A percentile compares a stretch with the other conserved stretches of the same genome.
Evolutionary conservation across 1,140 invertebrate species (phyloP).

Genomic region (Catajapyx aquilonaris): DNA sequence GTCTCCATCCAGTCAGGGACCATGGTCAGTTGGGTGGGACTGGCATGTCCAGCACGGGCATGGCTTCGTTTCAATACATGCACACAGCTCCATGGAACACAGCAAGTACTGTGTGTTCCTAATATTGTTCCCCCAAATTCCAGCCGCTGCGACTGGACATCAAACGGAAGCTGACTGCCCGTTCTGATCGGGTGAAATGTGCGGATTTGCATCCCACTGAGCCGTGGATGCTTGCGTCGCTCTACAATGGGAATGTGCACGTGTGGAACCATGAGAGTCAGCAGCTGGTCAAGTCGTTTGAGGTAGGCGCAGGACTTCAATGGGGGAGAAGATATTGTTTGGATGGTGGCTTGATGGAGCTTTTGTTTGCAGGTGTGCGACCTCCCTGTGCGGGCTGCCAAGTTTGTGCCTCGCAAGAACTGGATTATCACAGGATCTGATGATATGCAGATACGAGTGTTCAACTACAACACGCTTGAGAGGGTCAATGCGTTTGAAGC

Average conservation of each 20-base stretch:
- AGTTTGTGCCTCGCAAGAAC: slow-evolving; percentile 93
- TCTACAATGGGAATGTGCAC: slow-evolving; percentile 98
- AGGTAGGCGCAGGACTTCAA: slow-evolving; percentile 22
- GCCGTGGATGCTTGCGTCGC: slow-evolving; percentile 92
- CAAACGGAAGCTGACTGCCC: slow-evolving; percentile 87
- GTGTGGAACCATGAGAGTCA: slow-evolving; percentile 98
- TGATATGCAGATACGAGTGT: slow-evolving; percentile 87
- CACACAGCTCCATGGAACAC: no score
- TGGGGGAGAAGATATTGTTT: background rate
- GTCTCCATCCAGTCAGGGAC: no score
- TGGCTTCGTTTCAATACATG: no score
- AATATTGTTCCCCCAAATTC: slow-evolving; percentile 15
- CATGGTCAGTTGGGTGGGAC: no score
- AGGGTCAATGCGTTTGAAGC: slow-evolving; percentile 90
- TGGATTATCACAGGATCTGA: slow-evolving; percentile 97
- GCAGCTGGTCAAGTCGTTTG: slow-evolving; percentile 81
- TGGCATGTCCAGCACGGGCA: no score
- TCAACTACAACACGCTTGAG: slow-evolving; percentile 98
- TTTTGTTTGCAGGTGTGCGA: slow-evolving; percentile 55
- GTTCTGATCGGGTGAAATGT: slow-evolving; percentile 94
- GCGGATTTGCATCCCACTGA: slow-evolving; percentile 94
- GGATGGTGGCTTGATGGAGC: background rate
- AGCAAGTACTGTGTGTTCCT: slow-evolving; percentile 5
- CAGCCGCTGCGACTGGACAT: slow-evolving; percentile 91
- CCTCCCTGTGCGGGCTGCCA: slow-evolving; percentile 80